These are phyloP conservation scores for Leucosticte australis DNA, from an alignment of 2,113 vertebrate species.

Conservation along the genomic window DNA sequence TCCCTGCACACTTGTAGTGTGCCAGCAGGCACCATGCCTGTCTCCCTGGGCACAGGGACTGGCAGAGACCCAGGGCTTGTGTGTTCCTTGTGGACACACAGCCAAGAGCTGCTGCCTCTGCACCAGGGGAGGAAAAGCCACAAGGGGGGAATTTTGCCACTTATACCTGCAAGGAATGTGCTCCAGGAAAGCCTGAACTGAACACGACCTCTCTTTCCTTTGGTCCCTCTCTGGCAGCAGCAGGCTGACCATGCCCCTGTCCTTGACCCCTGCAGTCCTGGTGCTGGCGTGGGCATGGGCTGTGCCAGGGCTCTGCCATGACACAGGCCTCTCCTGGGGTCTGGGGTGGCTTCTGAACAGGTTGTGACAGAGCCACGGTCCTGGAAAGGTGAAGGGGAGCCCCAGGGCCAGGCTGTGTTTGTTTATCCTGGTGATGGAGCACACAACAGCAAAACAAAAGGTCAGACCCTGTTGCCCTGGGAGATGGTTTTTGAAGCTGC, in stretches of 20 bases:
- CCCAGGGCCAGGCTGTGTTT: conserved; percentile 52
- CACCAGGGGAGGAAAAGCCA: not conserved
- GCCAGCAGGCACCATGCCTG: rapidly evolving
- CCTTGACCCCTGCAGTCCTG: not conserved
- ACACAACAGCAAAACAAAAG: conserved; percentile 55
- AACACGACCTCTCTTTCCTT: not conserved
- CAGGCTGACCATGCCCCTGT: not conserved
- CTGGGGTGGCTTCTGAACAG: conserved; percentile 18
- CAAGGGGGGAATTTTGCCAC: not conserved
- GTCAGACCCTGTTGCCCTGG: conserved; percentile 65
- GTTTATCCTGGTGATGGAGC: conserved; percentile 53
- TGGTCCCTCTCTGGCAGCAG: not conserved
- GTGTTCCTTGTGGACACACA: not conserved
- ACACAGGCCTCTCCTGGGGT: not conserved
- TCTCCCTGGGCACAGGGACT: not conserved
- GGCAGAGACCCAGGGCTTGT: not conserved
- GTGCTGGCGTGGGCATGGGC: not conserved
- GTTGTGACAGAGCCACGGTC: conserved; percentile 51
- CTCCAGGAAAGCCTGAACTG: not conserved
- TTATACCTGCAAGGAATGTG: not conserved
- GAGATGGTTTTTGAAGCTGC: conserved; percentile 66
- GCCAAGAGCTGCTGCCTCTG: not conserved
- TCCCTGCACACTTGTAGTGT: not conserved
- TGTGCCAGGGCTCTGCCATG: not conserved
- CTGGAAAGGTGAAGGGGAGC: conserved; percentile 62